These are phyloP conservation scores for Calvadosia cruxmelitensis DNA, from an alignment of 30 jellyfish, hydroid and myxozoan species.

Conservation along the genomic window DNA sequence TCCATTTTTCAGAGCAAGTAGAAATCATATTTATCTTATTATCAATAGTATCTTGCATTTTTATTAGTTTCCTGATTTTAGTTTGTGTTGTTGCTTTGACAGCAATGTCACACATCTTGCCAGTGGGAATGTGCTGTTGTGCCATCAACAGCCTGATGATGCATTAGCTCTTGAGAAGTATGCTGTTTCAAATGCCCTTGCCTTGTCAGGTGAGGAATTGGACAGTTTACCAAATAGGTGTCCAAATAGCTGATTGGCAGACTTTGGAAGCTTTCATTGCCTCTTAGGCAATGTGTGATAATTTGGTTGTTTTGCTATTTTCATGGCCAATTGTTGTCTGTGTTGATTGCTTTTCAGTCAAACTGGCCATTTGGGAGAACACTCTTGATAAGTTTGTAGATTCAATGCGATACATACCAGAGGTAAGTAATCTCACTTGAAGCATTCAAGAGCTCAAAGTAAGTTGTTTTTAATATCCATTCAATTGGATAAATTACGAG, in stretches of 20 bases:
- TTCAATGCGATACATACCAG: slow-evolving; percentile 72
- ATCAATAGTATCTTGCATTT: not conserved
- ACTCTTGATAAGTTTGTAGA: slow-evolving; percentile 73
- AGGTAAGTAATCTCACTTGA: slow-evolving; percentile 53
- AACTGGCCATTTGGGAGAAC: slow-evolving; percentile 88
- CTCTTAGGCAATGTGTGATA: too few species aligned
- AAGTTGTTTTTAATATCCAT: too few species aligned
- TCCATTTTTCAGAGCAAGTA: too few species aligned
- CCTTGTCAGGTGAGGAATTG: slow-evolving; percentile 58
- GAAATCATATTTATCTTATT: not conserved
- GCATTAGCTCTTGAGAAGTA: slow-evolving; percentile 63
- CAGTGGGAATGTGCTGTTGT: slow-evolving; percentile 51
- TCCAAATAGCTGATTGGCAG: too few species aligned
- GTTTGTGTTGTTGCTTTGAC: not conserved
- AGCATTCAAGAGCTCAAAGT: too few species aligned
- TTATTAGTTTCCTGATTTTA: not conserved
- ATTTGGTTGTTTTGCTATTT: too few species aligned
- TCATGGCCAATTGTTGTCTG: too few species aligned
- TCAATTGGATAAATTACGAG: too few species aligned
- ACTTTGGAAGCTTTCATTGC: too few species aligned
- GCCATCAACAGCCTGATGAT: slow-evolving; percentile 15
- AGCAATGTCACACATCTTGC: slow-evolving; percentile 42
- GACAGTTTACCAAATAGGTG: not conserved
- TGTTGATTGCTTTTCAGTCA: slow-evolving; percentile 50
- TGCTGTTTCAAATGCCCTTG: slow-evolving; percentile 94